Percentiles rank a stretch among this genome's conserved stretches.
Evolutionary conservation across 53 echinoderm and acorn worm genomes (phyloP).

Genomic region (Apostichopus leukothele): DNA sequence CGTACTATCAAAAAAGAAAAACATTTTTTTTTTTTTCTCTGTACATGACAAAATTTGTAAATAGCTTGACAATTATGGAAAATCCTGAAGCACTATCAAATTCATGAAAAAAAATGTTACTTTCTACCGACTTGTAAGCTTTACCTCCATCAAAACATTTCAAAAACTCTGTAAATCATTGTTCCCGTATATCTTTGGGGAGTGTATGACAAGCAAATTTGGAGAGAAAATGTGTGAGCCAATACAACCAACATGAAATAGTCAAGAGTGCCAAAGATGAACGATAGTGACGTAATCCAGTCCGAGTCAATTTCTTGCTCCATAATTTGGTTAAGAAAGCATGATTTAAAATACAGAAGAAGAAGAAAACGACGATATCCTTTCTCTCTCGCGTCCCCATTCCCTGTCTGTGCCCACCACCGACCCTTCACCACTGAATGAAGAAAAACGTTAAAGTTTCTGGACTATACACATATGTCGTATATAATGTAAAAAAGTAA

Average conservation of each 20-base stretch:
- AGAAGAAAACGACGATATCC: no score
- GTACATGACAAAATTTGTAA: constrained; percentile 42
- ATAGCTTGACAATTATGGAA: constrained; percentile 39
- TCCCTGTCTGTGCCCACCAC: neutral
- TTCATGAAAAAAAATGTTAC: constrained; percentile 13
- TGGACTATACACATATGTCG: no score
- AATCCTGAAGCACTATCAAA: constrained; percentile 40
- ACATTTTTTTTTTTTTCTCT: constrained; percentile 2
- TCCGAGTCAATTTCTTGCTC: no score
- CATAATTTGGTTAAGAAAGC: no score
- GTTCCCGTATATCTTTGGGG: neutral
- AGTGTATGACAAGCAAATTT: no score
- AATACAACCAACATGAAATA: no score
- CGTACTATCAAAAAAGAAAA: constrained; percentile 8
- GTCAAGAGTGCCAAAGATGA: no score
- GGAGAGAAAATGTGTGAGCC: no score
- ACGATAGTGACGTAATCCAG: no score
- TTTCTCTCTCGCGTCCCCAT: no score
- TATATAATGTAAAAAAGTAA: no score
- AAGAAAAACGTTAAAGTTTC: neutral
- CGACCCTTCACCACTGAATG: neutral
- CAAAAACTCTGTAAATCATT: neutral
- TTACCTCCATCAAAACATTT: neutral
- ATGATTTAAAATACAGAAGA: no score
- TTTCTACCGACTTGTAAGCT: neutral